Conservation (phyloP, 2,113 vertebrate genomes). For the Cyanistes caeruleus region DNA sequence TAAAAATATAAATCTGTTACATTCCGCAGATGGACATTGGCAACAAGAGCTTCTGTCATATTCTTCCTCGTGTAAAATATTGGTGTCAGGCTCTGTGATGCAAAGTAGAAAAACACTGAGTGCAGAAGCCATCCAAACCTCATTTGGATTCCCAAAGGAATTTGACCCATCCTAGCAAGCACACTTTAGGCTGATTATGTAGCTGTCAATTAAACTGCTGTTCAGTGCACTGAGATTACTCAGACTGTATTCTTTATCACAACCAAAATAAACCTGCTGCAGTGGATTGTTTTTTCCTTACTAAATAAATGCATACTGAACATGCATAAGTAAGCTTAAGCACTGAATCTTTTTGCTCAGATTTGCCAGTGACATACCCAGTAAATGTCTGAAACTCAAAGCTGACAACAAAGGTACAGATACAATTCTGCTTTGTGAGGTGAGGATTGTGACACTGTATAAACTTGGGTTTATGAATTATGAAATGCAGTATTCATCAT, state of each 20-base stretch:
- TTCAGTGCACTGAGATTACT: constrained; percentile 12
- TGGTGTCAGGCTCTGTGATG: constrained; percentile 4
- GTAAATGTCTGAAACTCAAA: background rate
- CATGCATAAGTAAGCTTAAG: background rate
- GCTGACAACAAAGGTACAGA: background rate
- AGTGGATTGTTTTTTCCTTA: background rate
- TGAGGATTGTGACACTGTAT: background rate
- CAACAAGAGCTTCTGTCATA: background rate
- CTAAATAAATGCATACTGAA: background rate
- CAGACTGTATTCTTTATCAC: background rate
- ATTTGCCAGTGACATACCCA: background rate
- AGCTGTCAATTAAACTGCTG: constrained; percentile 23
- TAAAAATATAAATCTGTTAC: background rate
- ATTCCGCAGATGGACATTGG: background rate
- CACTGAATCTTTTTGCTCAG: background rate
- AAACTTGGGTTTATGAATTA: constrained; percentile 12
- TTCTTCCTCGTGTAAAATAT: background rate
- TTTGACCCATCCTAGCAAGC: background rate
- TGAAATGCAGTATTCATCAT: background rate
- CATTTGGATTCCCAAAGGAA: constrained; percentile 48
- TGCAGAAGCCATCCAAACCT: constrained; percentile 31
- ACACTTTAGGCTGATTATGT: constrained; percentile 48
- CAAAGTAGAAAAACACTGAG: background rate
- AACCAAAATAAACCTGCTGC: background rate
- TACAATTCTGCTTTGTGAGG: background rate